Base-by-base conservation (phyloP, 2,888 invertebrate genomes). In the Drosophila helvetica region DNA sequence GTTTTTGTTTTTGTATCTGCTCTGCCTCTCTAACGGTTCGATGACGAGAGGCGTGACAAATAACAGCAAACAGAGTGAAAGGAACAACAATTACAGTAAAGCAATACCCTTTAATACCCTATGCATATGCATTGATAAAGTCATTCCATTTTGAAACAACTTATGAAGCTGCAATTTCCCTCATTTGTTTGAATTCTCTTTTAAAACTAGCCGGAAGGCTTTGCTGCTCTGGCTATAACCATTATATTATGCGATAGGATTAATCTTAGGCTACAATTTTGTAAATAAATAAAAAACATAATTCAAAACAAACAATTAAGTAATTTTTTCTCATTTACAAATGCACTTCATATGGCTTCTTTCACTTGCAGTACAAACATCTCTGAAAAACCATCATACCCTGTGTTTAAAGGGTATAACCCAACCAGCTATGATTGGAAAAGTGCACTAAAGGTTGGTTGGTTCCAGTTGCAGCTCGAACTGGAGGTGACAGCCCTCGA, bases 11-110 rank as follows among this genome's bases (percentile, higher is more conserved):
- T 52, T 68, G 18, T 48, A 25, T 64, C 56, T 46, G 45, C 50
- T 38, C 38, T 66, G 48, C 57, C 66, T 64, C 68, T 46, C 60
- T 73, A 79, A 74, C 72, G 75, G 76, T 68, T 79, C 75, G 77
- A 80, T 81, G 74, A 69, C 55, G 86, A 51, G 48, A 72, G 76
- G 89, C 88, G 86, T 80, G 86, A 88, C 86, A 86, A 82, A 80
- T 74, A 78, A 79, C 63, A 85, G 65, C 73, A 74, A 59, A 70
- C 54, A 48, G 10, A 60, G 30, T 38, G n/a, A 38, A 38, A 38
- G 38, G n/a, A 15, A 7, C n/a, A 38, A 38, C 15, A 38, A 8
- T 27, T 8, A 27, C 27, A 8, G 27, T 15, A 15, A 15, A n/a
- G 15, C 2, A 38, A 38, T 10, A 7, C 7, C 7, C 15, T 2